These are phyloP conservation scores for Galleria mellonella DNA, from an alignment of 1,140 invertebrate species.

Conservation along the genomic window DNA sequence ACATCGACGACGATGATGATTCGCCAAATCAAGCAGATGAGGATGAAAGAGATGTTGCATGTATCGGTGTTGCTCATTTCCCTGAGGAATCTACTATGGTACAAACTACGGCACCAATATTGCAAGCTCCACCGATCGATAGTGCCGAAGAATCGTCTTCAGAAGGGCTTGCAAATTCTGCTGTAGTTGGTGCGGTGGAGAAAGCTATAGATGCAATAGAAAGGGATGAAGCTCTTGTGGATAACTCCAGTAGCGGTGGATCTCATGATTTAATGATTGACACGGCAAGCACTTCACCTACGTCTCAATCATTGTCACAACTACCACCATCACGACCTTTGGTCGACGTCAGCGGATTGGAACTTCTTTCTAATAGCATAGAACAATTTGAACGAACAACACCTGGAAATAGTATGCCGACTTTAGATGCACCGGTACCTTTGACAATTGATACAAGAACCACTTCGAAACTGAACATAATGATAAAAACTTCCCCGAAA, in stretches of 20 bases:
- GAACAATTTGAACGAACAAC: constrained; percentile 79
- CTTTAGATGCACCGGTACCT: constrained; percentile 32
- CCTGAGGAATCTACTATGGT: constrained; percentile 38
- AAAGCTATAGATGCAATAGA: constrained; percentile 64
- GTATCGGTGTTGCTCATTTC: constrained; percentile 59
- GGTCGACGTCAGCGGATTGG: constrained; percentile 85
- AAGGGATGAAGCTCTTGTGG: constrained; percentile 43
- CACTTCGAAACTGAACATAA: constrained; percentile 46
- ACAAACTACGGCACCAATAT: constrained; percentile 27
- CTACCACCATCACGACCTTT: constrained; percentile 31
- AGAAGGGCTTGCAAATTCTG: constrained; percentile 36
- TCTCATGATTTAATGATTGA: constrained; percentile 60
- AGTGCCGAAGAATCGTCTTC: constrained; percentile 56
- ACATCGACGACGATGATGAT: constrained; percentile 74
- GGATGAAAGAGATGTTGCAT: constrained; percentile 71
- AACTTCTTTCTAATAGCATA: constrained; percentile 88
- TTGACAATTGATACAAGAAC: constrained; percentile 56
- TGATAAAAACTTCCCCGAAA: constrained; percentile 68
- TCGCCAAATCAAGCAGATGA: constrained; percentile 64
- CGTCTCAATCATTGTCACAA: constrained; percentile 11
- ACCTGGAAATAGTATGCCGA: constrained; percentile 46
- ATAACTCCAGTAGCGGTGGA: constrained; percentile 50
- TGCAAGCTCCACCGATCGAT: constrained; percentile 41
- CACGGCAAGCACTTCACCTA: constrained; percentile 40
- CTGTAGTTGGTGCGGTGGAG: constrained; percentile 44